These are phyloP conservation scores for Hoplias malabaricus DNA, from an alignment of 2,113 vertebrate species.

Conservation along the genomic window DNA sequence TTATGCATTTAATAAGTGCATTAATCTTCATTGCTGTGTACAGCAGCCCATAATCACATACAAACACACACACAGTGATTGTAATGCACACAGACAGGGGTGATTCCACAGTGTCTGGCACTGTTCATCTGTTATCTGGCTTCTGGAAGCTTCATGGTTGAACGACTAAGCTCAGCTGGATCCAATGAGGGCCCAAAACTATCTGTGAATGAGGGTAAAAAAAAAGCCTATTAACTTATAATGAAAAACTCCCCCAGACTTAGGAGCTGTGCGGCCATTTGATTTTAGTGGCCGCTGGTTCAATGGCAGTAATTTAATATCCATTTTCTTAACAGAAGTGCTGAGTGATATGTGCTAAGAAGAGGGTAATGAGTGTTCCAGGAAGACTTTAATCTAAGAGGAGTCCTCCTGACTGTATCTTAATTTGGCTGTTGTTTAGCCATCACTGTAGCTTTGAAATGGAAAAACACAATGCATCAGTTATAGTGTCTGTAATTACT, in stretches of 20 bases:
- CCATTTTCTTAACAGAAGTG: conserved; percentile 40
- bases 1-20: not conserved
- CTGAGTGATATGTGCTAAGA: conserved; percentile 23
- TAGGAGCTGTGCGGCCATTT: conserved; percentile 35
- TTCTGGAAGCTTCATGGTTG: conserved; percentile 33
- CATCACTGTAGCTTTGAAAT: conserved; percentile 13
- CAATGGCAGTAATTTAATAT: conserved; percentile 40
- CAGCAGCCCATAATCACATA: not conserved
- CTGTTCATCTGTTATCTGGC: conserved; percentile 34
- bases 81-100: conserved; percentile 20
- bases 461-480: not conserved
- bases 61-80: conserved; percentile 9
- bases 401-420: not conserved
- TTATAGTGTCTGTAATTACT: not conserved
- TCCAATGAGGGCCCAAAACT: conserved; percentile 46
- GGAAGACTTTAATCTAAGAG: conserved; percentile 21
- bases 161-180: conserved; percentile 47
- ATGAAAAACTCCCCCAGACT: conserved; percentile 30
- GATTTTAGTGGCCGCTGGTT: conserved; percentile 32
- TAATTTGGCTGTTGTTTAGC: not conserved
- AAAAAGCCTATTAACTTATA: conserved; percentile 21
- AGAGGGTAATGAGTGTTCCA: conserved; percentile 18
- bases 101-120: conserved; percentile 44
- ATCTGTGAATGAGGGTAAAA: conserved; percentile 29
- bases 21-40: conserved; percentile 3